Conservation (phyloP, 2,888 invertebrate genomes). For the Lagria hirta region DNA sequence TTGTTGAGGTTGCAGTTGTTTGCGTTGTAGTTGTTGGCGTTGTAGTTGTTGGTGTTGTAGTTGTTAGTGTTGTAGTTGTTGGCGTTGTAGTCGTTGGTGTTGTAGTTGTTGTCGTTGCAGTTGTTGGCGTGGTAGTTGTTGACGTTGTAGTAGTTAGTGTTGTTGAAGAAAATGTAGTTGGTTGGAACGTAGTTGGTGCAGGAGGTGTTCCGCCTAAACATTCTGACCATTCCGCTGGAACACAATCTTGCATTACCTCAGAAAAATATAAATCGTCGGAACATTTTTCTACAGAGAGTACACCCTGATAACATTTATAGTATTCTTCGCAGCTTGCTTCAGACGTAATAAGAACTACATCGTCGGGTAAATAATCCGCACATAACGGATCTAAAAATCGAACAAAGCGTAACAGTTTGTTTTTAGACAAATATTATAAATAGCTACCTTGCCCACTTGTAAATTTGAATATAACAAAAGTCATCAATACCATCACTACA, state of each 20-base stretch:
- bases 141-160: neutral
- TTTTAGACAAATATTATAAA: too few relatives aligned
- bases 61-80: conserved; percentile 2
- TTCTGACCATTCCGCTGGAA: conserved; percentile 7
- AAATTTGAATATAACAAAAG: too few relatives aligned
- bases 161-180: too few relatives aligned
- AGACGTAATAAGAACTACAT: conserved; percentile 7
- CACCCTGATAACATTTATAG: conserved; percentile 13
- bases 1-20: conserved; percentile 1
- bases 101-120: conserved; percentile 1
- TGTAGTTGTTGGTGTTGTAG: neutral
- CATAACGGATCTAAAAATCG: conserved; percentile 10
- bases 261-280: conserved; percentile 4
- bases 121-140: conserved; percentile 5
- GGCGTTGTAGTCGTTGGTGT: conserved; percentile 1
- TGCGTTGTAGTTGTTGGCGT: neutral
- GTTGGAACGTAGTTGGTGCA: neutral
- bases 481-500: too few relatives aligned
- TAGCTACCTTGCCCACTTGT: too few relatives aligned
- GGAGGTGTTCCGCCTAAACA: conserved; percentile 10
- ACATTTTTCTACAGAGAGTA: conserved; percentile 2
- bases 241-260: conserved; percentile 4
- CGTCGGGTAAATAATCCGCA: neutral
- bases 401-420: too few relatives aligned
- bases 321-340: conserved; percentile 2